phyloP scores from a whole-genome alignment of 2,113 vertebrate genomes.

The Origma solitaria region DNA sequence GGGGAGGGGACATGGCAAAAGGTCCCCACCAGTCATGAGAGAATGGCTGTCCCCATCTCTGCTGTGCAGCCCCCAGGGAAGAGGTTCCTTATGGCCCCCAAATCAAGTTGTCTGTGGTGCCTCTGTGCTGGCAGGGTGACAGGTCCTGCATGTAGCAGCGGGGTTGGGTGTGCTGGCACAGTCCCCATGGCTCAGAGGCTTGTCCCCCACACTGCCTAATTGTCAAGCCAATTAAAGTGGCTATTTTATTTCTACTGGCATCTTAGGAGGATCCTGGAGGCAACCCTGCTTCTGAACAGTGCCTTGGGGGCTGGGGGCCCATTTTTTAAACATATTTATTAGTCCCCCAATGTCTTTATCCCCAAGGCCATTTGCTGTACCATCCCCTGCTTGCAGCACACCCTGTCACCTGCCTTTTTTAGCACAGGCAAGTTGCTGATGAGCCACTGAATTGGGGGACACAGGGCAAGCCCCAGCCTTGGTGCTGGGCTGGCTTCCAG shows the following conservation, averaged over 20 bases:
- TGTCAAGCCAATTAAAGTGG: not conserved
- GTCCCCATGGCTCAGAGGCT: not conserved
- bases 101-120: not conserved
- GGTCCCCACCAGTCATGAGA: not conserved
- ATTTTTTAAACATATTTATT: not conserved
- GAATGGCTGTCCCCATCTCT: not conserved
- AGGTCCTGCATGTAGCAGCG: not conserved
- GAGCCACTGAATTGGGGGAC: not conserved
- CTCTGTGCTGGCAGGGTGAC: not conserved
- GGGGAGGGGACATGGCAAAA: not conserved
- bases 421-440: not conserved
- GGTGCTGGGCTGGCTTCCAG: not conserved
- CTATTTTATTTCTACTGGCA: not conserved
- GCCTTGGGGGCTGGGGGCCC: not conserved
- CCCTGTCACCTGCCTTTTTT: not conserved
- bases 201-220: not conserved
- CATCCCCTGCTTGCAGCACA: not conserved
- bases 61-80: not conserved
- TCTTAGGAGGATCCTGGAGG: not conserved
- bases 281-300: not conserved
- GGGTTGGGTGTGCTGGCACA: not conserved
- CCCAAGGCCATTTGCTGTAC: not conserved
- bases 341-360: not conserved
- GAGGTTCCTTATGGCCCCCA: not conserved
- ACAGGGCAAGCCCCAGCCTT: rapidly evolving